Base-by-base conservation (phyloP, 2,888 invertebrate genomes). In the Sycophila texana region DNA sequence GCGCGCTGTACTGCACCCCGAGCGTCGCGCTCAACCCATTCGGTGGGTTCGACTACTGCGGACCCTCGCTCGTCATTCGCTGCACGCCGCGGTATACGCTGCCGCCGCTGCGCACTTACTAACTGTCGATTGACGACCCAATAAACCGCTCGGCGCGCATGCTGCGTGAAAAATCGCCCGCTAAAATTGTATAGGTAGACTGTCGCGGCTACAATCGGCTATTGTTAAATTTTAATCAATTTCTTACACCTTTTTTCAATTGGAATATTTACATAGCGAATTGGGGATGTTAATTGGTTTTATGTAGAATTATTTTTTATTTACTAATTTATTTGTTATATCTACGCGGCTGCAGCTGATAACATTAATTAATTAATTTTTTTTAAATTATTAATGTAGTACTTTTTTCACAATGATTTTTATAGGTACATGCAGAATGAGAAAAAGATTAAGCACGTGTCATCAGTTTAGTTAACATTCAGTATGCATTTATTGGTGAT, bases 91-190 rank as follows among this genome's bases (percentile, higher is more conserved):
- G 53, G 14, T 58, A 20, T 22, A 47, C 10, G 20, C 51, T 20
- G 39, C 57, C 20, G 16, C 57, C 10, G 60, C 66, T 12, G 49
- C 5, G 47, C 22, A 30, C n/a, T 70, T 58, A 70, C 57, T 72
- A 79, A 66, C 77, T 67, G 74, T 47, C 78, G 73, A 81, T 78
- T 81, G 78, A 81, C 78, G 55, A 71, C 16, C 74, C 71, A 81
- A 81, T 78, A 81, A 78, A 81, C 67, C 77, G n/a, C 1, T 39
- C n/a, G 13, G 14, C 53, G 26, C 61, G n/a, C 10, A 26, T 26
- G 66, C 13, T 53, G 26, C 26, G 63, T 63, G 74, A 74, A 77
- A 77, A 81, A 77, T 72, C 67, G 57, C 26, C 13, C 63, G 61
- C 22, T 61, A 60, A 67, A 72, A 72, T 72, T 68, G 66, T 57